phyloP scores from a whole-genome alignment of 1,140 invertebrate genomes.

The Cotesia vestalis region DNA sequence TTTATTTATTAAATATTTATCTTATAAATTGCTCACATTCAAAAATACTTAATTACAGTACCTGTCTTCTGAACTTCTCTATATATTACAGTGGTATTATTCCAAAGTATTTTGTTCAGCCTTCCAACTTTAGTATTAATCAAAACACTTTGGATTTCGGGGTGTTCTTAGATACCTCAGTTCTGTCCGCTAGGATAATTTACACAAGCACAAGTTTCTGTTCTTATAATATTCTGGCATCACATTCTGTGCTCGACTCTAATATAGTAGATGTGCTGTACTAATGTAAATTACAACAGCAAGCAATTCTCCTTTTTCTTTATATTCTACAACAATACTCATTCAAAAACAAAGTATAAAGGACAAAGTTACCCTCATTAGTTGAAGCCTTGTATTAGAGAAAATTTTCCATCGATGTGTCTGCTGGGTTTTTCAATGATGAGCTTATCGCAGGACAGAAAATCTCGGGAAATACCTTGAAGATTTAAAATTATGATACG shows the following conservation, averaged over 20 bases:
- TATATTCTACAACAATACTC: too few species aligned
- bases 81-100: background rate
- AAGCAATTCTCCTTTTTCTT: too few species aligned
- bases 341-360: background rate
- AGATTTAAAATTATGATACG: background rate
- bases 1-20: too few species aligned
- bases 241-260: too few species aligned
- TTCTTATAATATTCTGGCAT: conserved; percentile 34
- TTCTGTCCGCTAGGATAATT: conserved; percentile 30
- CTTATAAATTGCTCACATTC: too few species aligned
- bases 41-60: background rate
- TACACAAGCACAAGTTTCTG: conserved; percentile 42
- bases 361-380: conserved; percentile 50
- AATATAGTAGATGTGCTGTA: too few species aligned
- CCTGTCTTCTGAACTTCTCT: background rate
- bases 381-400: conserved; percentile 44
- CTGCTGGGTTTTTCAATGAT: too few species aligned
- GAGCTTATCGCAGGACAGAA: too few species aligned
- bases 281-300: too few species aligned
- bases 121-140: conserved; percentile 34
- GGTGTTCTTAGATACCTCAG: conserved; percentile 35
- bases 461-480: background rate
- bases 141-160: conserved; percentile 49
- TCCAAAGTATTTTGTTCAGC: background rate
- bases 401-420: conserved; percentile 36